These are phyloP conservation scores for Trisateles emortualis DNA, from an alignment of 2,888 invertebrate genomes.

Conservation along the genomic window DNA sequence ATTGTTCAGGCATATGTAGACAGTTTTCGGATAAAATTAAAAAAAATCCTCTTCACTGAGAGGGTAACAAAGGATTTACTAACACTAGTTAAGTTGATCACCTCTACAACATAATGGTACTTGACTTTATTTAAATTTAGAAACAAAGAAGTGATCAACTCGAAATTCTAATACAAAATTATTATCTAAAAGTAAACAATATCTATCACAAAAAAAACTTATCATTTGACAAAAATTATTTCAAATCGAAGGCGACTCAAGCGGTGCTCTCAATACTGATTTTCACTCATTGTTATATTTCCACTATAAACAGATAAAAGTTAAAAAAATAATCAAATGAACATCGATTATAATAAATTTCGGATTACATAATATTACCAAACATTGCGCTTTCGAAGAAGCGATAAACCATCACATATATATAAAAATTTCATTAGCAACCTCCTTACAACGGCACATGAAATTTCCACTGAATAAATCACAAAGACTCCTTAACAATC, in stretches of 20 bases:
- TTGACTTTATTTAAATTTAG: slow-evolving; percentile 35
- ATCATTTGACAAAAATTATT: slow-evolving; percentile 57
- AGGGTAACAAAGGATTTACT: slow-evolving; percentile 41
- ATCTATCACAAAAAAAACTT: slow-evolving; percentile 79
- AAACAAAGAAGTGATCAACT: slow-evolving; percentile 50
- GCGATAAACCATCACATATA: slow-evolving; percentile 25
- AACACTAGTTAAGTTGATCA: slow-evolving; percentile 34
- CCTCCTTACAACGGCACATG: slow-evolving; percentile 48
- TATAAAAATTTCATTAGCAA: slow-evolving; percentile 42
- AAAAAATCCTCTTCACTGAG: slow-evolving; percentile 29
- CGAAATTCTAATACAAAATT: slow-evolving; percentile 58
- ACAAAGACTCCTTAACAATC: slow-evolving; percentile 74
- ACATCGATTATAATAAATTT: slow-evolving; percentile 6
- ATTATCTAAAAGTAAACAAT: slow-evolving; percentile 73
- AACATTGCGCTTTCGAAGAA: slow-evolving; percentile 17
- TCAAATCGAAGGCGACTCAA: slow-evolving; percentile 47
- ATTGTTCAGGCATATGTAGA: slow-evolving; percentile 69
- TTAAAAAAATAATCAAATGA: slow-evolving; percentile 33
- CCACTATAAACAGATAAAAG: slow-evolving; percentile 31
- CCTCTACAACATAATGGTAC: slow-evolving; percentile 34
- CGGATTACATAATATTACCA: not conserved
- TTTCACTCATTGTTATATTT: slow-evolving; percentile 38
- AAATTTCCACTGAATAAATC: slow-evolving; percentile 69
- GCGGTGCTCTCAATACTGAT: slow-evolving; percentile 58
- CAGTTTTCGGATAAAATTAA: slow-evolving; percentile 28